Percentiles rank a stretch among this genome's conserved stretches.
phyloP scores from a whole-genome alignment of 53 echinoderm and acorn worm species.

The Echinometra lucunter region DNA sequence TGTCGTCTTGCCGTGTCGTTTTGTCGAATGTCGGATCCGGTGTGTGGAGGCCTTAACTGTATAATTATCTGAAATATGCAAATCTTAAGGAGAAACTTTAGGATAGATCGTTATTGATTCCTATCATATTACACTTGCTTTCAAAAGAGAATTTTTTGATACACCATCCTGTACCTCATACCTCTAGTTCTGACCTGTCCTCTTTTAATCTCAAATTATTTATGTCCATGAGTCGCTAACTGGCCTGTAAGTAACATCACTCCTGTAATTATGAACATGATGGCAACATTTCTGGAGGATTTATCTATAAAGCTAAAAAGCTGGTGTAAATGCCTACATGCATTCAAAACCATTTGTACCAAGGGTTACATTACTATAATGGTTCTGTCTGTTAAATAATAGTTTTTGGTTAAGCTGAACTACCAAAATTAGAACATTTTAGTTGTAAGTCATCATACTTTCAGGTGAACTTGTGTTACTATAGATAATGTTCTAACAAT shows the following conservation, averaged over 20 bases:
- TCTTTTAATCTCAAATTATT: neutral
- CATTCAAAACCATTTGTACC: neutral
- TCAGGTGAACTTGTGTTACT: neutral
- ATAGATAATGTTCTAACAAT: neutral
- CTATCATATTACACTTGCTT: neutral
- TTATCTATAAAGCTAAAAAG: neutral
- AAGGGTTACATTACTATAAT: neutral
- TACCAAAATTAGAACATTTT: neutral
- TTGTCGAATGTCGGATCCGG: no score
- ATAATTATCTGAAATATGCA: no score
- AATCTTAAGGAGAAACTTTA: no score
- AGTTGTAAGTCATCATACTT: neutral
- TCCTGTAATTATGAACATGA: neutral
- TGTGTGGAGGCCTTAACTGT: no score
- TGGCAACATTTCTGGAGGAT: neutral
- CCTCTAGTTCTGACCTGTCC: neutral
- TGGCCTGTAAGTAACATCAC: neutral
- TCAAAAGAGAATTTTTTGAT: neutral
- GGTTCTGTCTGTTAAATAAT: neutral
- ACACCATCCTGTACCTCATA: neutral
- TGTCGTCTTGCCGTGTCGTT: no score
- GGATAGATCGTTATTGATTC: no score
- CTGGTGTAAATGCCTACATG: neutral
- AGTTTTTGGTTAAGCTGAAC: neutral
- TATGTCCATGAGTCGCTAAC: neutral